Conservation (phyloP, 2,113 vertebrate species). For the Lampris incognitus region DNA sequence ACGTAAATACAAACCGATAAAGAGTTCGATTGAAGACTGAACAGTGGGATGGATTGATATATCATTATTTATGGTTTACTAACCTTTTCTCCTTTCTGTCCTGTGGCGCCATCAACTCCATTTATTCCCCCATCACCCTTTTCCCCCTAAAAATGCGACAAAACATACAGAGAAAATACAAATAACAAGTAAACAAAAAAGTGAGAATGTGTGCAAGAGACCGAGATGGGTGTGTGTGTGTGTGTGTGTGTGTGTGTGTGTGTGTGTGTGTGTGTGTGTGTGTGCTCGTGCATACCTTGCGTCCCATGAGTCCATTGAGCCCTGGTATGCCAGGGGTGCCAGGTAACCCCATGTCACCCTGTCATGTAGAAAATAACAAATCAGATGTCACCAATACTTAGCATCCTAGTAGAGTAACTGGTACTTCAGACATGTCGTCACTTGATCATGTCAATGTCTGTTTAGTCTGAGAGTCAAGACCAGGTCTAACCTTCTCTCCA, state of each 20-base stretch:
- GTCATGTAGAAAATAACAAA: slow-evolving; percentile 37
- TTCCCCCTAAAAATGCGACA: slow-evolving; percentile 77
- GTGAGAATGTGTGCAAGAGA: background rate
- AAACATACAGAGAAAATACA: background rate
- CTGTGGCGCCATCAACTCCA: slow-evolving; percentile 78
- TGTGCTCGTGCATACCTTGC: slow-evolving; percentile 77
- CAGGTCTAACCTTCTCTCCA: slow-evolving; percentile 81
- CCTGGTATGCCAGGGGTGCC: slow-evolving; percentile 84
- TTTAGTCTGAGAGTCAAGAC: background rate
- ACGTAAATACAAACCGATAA: too few relatives aligned
- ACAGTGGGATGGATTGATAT: too few relatives aligned
- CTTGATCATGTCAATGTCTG: too few relatives aligned
- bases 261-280: background rate
- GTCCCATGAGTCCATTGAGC: slow-evolving; percentile 76
- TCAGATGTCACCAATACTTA: background rate
- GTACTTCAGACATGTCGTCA: background rate
- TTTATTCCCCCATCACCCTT: slow-evolving; percentile 79
- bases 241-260: background rate
- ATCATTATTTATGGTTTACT: slow-evolving; percentile 13
- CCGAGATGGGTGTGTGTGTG: background rate
- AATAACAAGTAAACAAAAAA: background rate
- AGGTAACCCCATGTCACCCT: slow-evolving; percentile 85
- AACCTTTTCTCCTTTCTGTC: slow-evolving; percentile 89
- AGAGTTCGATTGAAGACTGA: too few relatives aligned
- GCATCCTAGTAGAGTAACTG: too few relatives aligned